phyloP scores from a whole-genome alignment of 2,888 invertebrate species.

The Resseliella maxima region DNA sequence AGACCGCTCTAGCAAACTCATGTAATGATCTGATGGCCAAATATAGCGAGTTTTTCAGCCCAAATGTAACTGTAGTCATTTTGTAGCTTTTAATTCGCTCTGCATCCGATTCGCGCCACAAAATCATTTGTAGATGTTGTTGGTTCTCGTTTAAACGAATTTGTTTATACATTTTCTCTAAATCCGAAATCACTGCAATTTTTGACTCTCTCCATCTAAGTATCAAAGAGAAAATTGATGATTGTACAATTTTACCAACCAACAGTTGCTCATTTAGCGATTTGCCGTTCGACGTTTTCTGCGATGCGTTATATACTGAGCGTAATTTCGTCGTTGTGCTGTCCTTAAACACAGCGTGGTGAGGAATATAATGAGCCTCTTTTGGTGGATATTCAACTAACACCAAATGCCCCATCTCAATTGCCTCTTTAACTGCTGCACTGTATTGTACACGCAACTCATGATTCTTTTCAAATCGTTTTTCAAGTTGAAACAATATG shows the following conservation, averaged over 20 bases:
- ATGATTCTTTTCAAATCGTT: too few species aligned
- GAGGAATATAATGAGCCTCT: too few species aligned
- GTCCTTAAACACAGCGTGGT: too few species aligned
- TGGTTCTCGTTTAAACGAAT: too few species aligned
- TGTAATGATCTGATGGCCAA: background rate
- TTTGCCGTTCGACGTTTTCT: background rate
- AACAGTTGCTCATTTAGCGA: background rate
- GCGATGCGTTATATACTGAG: too few species aligned
- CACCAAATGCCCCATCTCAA: background rate
- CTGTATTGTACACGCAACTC: too few species aligned
- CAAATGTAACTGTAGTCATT: background rate
- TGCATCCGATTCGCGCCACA: background rate
- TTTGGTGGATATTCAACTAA: too few species aligned
- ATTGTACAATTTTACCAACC: background rate
- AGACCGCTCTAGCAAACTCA: too few species aligned
- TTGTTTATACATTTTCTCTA: background rate
- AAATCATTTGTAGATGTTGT: background rate
- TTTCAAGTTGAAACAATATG: too few species aligned
- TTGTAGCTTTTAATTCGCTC: background rate
- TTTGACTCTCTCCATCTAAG: background rate
- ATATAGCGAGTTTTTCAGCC: too few species aligned
- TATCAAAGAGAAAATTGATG: background rate
- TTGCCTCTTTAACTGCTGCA: background rate
- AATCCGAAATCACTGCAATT: background rate
- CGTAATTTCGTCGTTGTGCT: too few species aligned